Conservation (phyloP, 2,888 invertebrate genomes). For the Escarpia spicata region DNA sequence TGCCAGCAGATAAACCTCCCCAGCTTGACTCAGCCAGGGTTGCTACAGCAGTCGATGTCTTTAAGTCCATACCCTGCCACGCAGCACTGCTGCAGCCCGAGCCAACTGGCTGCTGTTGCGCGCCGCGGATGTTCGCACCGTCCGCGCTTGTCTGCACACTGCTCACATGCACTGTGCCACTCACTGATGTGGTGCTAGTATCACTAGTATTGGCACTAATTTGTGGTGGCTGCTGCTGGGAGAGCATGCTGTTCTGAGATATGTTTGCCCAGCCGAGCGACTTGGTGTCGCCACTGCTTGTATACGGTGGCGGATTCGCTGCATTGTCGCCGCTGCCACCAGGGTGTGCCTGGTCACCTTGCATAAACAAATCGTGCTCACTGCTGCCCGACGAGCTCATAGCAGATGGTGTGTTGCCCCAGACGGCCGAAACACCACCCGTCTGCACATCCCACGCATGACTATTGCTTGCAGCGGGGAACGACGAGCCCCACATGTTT, state of each 20-base stretch:
- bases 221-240: not conserved
- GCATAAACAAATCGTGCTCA: slow-evolving; percentile 7
- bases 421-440: not conserved
- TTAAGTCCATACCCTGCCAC: not conserved
- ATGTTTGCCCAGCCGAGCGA: not conserved
- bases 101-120: not conserved
- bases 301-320: not conserved
- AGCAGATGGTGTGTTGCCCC: slow-evolving; percentile 12
- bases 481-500: not conserved
- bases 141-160: not conserved
- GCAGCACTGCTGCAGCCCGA: not conserved
- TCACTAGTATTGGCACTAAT: not conserved
- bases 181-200: not conserved
- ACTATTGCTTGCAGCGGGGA: not conserved
- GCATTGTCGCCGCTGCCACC: not conserved
- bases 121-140: not conserved
- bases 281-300: slow-evolving; percentile 7
- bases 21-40: not conserved
- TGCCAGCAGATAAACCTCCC: slow-evolving; percentile 3
- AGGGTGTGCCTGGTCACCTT: not conserved
- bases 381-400: not conserved
- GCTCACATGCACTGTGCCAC: not conserved
- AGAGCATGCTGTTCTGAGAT: not conserved
- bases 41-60: not conserved
- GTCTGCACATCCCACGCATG: not conserved